Conservation (phyloP, 2,888 invertebrate genomes). For the Ophioninae sp. region DNA sequence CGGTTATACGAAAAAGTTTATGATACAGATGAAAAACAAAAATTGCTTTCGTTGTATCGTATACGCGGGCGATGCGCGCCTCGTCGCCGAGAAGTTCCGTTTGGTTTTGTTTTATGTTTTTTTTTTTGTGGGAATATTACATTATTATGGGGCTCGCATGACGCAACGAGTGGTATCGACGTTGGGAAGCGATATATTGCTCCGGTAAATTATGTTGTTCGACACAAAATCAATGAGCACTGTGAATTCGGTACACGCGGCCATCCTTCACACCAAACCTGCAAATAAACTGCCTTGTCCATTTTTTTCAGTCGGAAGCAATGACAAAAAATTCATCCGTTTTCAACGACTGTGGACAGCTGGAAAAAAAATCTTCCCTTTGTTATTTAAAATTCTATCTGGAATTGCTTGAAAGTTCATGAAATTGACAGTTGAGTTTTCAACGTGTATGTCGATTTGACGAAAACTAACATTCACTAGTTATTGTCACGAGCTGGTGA, state of each 20-base stretch:
- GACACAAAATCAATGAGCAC: constrained; percentile 78
- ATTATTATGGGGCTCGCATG: constrained; percentile 76
- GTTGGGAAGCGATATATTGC: constrained; percentile 74
- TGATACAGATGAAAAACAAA: constrained; percentile 38
- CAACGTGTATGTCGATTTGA: not conserved
- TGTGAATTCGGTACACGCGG: constrained; percentile 66
- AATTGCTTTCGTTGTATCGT: constrained; percentile 18
- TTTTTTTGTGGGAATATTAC: constrained; percentile 74
- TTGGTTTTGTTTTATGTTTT: constrained; percentile 60
- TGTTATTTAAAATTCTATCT: not conserved
- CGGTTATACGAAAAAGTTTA: constrained; percentile 52
- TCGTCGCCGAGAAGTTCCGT: constrained; percentile 6
- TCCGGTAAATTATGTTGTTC: constrained; percentile 76
- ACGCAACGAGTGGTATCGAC: constrained; percentile 79
- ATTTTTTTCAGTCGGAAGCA: constrained; percentile 18
- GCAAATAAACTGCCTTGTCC: constrained; percentile 32
- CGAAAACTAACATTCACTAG: not conserved
- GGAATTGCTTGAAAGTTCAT: not conserved
- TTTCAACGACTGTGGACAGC: not conserved
- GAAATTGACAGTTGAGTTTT: not conserved
- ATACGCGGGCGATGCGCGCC: not conserved
- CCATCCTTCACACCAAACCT: constrained; percentile 72
- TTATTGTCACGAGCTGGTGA: not conserved
- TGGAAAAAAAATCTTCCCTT: not conserved
- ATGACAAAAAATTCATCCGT: constrained; percentile 10